A percentile compares a stretch with the other conserved stretches of the same genome.
Conservation (phyloP, 2,888 invertebrate genomes). For the Standfussiana lucernea region DNA sequence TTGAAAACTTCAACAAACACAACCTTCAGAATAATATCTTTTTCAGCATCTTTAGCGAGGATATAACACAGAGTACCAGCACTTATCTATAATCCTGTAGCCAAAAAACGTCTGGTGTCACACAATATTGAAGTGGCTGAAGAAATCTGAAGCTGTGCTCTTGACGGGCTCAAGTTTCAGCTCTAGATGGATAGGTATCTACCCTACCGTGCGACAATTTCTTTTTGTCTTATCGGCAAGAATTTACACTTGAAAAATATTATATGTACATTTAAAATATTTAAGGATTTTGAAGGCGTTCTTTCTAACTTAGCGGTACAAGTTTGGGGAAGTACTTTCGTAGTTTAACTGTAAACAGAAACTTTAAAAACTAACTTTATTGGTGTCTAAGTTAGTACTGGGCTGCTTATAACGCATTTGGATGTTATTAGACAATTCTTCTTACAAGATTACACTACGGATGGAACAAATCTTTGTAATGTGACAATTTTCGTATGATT, state of each 20-base stretch:
- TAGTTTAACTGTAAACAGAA: background rate
- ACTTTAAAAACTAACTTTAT: background rate
- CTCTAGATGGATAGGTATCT: background rate
- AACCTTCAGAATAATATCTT: constrained; percentile 14
- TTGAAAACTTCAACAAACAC: constrained; percentile 10
- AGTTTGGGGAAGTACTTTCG: constrained; percentile 9
- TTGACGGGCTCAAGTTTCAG: constrained; percentile 45
- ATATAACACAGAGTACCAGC: constrained; percentile 36
- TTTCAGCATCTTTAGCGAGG: constrained; percentile 9
- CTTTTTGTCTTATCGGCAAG: constrained; percentile 19
- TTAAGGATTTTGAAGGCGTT: background rate
- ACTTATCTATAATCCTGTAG: constrained; percentile 34
- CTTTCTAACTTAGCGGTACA: constrained; percentile 6
- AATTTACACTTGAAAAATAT: background rate
- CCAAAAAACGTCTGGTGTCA: constrained; percentile 48
- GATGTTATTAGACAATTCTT: background rate
- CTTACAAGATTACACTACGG: too few species aligned
- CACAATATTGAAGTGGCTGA: constrained; percentile 54
- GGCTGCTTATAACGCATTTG: background rate
- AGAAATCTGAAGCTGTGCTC: constrained; percentile 60
- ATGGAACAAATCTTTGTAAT: background rate
- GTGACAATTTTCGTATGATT: background rate
- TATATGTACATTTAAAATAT: background rate
- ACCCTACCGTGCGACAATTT: constrained; percentile 23
- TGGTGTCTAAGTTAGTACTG: background rate